Conservation (phyloP, 2,797 vertebrate genomes). For the Stomatorhinus walkeri region DNA sequence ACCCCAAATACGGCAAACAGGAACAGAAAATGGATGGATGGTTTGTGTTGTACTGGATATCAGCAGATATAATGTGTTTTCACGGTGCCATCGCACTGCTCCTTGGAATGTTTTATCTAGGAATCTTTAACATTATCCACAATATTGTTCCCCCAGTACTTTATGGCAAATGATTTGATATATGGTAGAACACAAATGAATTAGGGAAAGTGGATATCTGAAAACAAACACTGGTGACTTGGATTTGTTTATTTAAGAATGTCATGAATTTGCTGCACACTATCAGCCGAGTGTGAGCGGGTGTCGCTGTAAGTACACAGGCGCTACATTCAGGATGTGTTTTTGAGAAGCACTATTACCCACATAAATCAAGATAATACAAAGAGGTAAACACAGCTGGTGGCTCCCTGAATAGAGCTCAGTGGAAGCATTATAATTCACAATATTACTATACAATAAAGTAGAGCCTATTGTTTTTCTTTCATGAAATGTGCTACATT, state of each 20-base stretch:
- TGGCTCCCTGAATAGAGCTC: neutral
- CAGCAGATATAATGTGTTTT: neutral
- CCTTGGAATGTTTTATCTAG: neutral
- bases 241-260: neutral
- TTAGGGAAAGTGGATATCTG: neutral
- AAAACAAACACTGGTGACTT: neutral
- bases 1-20: neutral
- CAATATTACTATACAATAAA: slow-evolving; percentile 5
- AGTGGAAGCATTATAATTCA: neutral
- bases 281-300: neutral
- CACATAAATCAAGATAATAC: slow-evolving; percentile 18
- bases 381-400: slow-evolving; percentile 13
- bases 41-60: neutral
- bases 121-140: neutral
- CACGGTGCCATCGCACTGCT: neutral
- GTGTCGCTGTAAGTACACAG: neutral
- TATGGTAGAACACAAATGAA: neutral
- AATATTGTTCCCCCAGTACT: neutral
- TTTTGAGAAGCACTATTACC: neutral
- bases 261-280: neutral
- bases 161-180: neutral
- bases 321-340: neutral
- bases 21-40: neutral
- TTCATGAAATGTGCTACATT: neutral
- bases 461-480: neutral